Base-by-base conservation (phyloP, 2,113 vertebrate species). In the Vulpes vulpes region DNA sequence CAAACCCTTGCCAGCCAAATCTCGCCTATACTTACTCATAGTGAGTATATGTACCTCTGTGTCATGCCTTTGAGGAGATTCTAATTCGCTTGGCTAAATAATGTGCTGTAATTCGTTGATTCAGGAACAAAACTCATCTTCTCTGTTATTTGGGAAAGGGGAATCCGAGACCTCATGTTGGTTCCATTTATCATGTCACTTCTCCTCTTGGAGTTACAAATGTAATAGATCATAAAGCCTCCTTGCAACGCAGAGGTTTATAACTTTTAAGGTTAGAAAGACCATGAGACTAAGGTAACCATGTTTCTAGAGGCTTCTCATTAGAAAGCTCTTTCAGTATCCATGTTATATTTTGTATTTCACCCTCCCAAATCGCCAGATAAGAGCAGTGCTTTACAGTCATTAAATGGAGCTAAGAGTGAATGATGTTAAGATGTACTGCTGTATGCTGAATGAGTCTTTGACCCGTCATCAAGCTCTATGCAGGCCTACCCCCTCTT, bases 321-420 rank as follows among this genome's bases (percentile, higher is more conserved):
- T 87, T 92, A 51, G 9, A 2, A 1, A 96, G 65, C 65, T 80
- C 0, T 88, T 93, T 91, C 3, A 81, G 90, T 38, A 30, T 92
- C 43, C 16, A 91, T 89, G 9, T 90, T 57, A 43, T 22, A 55
- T 97, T 95, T 76, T 94, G 81, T 93, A n/a, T 87, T 98, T 97
- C 90, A 49, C 22, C 76, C 2, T 76, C 93, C 20, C 27, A 86
- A 97, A 92, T 96, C 60, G 81, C 90, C 87, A 98, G 98, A 96
- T 84, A 80, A 91, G 5, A 95, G 30, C 3, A 93, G 7, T 78
- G 25, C 11, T 91, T 89, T 93, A 73, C 1, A 51, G 74, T 49
- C 35, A 82, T 93, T 79, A 95, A 92, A 43, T 60, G 57, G 35
- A 87, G 59, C 89, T 38, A 59, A 32, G 43, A 87, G 16, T 81